Conservation (phyloP, 1,140 invertebrate species). For the Drosophila pandora region DNA sequence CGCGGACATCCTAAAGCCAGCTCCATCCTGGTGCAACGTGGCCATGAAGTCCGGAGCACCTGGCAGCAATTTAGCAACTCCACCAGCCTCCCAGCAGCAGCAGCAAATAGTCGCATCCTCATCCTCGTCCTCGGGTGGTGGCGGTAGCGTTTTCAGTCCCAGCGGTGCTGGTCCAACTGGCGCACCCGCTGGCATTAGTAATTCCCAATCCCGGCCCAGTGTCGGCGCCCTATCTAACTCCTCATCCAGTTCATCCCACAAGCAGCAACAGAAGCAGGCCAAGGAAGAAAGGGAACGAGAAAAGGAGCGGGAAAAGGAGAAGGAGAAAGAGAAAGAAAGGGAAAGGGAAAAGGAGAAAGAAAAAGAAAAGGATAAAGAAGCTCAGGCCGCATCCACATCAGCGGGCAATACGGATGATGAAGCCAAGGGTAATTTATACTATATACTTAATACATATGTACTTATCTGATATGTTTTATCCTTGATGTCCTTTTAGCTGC, state of each 20-base stretch:
- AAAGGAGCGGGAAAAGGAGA: slow-evolving; percentile 39
- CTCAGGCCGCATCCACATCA: slow-evolving; percentile 46
- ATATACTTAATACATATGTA: not conserved
- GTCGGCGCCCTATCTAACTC: slow-evolving; percentile 76
- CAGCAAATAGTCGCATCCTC: slow-evolving; percentile 74
- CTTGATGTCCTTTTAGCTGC: slow-evolving; percentile 60
- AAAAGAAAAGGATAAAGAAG: slow-evolving; percentile 26
- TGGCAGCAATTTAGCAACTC: slow-evolving; percentile 39
- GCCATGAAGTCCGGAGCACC: slow-evolving; percentile 63
- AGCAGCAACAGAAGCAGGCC: slow-evolving; percentile 54
- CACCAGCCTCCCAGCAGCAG: slow-evolving; percentile 49
- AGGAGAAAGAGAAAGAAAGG: slow-evolving; percentile 14
- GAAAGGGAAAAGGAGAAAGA: slow-evolving; percentile 22
- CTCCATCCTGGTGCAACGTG: slow-evolving; percentile 83
- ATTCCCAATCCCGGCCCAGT: slow-evolving; percentile 75
- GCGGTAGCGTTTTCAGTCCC: slow-evolving; percentile 71
- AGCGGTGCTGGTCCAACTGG: slow-evolving; percentile 43
- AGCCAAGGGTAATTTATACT: slow-evolving; percentile 64
- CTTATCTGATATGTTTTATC: not conserved
- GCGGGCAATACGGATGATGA: slow-evolving; percentile 77
- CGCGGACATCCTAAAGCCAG: slow-evolving; percentile 75
- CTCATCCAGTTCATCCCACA: slow-evolving; percentile 70
- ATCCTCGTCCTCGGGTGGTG: slow-evolving; percentile 73
- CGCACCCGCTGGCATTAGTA: slow-evolving; percentile 44
- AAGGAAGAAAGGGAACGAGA: slow-evolving; percentile 48